Conservation (phyloP, 2,888 invertebrate species). For the Chorisops tibialis region DNA sequence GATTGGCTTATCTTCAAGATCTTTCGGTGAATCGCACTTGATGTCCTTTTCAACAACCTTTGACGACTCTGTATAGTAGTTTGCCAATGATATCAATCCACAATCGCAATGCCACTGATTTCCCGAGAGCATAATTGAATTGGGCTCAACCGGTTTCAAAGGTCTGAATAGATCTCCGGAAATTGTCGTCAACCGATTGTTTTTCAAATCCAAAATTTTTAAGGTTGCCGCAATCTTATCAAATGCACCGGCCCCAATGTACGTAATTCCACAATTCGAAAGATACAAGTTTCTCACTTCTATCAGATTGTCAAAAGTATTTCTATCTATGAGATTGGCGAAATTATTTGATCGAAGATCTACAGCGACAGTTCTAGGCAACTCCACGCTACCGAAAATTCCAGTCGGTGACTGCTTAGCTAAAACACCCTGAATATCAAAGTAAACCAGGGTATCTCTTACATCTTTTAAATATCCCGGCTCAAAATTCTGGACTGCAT, state of each 20-base stretch:
- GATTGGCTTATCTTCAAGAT: neutral
- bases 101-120: conserved; percentile 13
- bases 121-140: neutral
- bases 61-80: neutral
- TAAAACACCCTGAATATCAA: neutral
- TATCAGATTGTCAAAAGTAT: neutral
- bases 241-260: neutral
- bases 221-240: neutral
- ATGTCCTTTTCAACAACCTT: neutral
- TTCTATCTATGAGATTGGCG: neutral
- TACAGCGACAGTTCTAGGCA: neutral
- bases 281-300: neutral
- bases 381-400: neutral
- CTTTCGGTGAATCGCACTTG: neutral
- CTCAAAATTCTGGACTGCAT: too few relatives aligned
- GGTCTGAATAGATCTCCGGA: neutral
- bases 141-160: neutral
- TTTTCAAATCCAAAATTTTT: neutral
- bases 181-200: neutral
- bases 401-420: neutral
- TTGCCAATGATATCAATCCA: neutral
- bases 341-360: neutral
- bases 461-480: too few relatives aligned
- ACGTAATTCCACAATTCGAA: neutral
- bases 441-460: too few relatives aligned